phyloP scores from a whole-genome alignment of 2,113 vertebrate species.

The Rhynchomys soricoides region DNA sequence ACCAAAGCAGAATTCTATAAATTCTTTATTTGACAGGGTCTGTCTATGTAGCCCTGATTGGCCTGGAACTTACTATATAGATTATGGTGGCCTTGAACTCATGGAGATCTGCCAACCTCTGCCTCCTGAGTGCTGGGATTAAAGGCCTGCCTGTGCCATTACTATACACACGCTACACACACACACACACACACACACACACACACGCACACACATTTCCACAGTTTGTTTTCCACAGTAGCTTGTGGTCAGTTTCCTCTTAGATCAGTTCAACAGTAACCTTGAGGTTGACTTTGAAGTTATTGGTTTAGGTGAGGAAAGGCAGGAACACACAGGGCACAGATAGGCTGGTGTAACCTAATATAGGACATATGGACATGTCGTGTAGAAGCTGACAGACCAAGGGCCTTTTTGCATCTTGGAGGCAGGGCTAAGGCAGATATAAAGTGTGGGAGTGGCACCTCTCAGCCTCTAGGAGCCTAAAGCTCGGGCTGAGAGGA shows the following conservation, averaged over 20 bases:
- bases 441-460: not conserved
- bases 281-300: slow-evolving; percentile 1
- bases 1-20: not conserved
- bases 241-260: not conserved
- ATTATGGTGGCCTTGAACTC: not conserved
- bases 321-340: not conserved
- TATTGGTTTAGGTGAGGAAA: not conserved
- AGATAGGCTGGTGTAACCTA: not conserved
- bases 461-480: not conserved
- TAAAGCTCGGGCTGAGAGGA: not conserved
- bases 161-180: too few species aligned
- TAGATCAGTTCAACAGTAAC: not conserved
- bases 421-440: not conserved
- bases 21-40: not conserved
- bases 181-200: too few species aligned
- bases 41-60: not conserved
- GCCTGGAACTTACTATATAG: not conserved
- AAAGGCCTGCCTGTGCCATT: not conserved
- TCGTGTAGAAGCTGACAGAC: not conserved
- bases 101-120: not conserved
- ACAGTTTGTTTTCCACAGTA: not conserved
- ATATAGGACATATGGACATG: accelerated
- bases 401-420: not conserved
- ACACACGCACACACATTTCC: too few species aligned
- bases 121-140: not conserved